Evolutionary conservation across 2,797 vertebrate genomes (phyloP).

Genomic region (Microhierax caerulescens): DNA sequence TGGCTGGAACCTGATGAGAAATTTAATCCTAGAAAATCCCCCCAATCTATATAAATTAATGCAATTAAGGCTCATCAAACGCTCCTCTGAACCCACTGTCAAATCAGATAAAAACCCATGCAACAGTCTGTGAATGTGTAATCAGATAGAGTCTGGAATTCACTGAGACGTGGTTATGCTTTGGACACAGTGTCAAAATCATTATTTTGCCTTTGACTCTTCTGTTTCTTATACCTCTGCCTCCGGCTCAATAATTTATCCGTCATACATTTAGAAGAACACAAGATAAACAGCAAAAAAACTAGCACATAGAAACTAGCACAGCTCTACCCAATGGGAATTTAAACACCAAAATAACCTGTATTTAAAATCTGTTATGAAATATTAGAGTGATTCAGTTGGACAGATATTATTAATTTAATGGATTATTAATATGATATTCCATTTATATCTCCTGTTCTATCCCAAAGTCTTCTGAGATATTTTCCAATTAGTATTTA

Average conservation of each 20-base stretch:
- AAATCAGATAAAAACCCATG: conserved; percentile 18
- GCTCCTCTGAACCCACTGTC: conserved; percentile 5
- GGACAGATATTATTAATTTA: conserved; percentile 42
- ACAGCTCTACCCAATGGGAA: not conserved
- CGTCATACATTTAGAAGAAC: not conserved
- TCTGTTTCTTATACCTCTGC: conserved; percentile 17
- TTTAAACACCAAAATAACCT: not conserved
- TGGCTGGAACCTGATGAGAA: conserved; percentile 14
- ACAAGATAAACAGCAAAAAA: not conserved
- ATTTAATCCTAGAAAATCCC: not conserved
- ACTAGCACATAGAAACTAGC: not conserved
- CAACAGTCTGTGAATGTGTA: not conserved
- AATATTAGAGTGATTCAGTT: conserved; percentile 1
- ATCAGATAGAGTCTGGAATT: conserved; percentile 25
- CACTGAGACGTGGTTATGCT: not conserved
- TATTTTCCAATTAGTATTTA: conserved; percentile 22
- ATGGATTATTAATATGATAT: conserved; percentile 23
- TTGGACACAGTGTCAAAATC: conserved; percentile 49
- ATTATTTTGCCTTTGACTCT: conserved; percentile 28
- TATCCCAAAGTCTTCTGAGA: conserved; percentile 2
- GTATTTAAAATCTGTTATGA: conserved; percentile 19
- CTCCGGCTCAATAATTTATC: conserved; percentile 39
- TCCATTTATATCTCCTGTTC: conserved; percentile 18
- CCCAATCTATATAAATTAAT: conserved; percentile 20
- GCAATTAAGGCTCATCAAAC: conserved; percentile 19